Percentiles rank a stretch among this genome's conserved stretches.
Conservation (phyloP, 2,113 vertebrate genomes). For the Okapia johnstoni region DNA sequence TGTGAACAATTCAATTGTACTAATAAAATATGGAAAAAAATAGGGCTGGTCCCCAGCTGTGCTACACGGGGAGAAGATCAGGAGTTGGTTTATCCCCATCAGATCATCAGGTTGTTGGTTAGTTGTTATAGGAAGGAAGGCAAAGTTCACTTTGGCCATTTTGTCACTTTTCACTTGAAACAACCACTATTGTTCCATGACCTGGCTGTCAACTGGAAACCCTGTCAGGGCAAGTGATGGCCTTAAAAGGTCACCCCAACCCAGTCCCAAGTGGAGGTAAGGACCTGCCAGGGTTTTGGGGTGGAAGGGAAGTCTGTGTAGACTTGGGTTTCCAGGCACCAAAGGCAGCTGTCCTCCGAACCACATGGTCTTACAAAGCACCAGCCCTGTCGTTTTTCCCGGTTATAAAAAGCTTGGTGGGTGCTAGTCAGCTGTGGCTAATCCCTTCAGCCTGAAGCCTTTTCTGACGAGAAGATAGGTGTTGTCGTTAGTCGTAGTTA, state of each 20-base stretch:
- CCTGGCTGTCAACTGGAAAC: background rate
- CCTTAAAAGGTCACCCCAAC: background rate
- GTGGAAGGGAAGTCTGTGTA: rapidly evolving
- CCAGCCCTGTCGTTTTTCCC: background rate
- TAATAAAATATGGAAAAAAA: background rate
- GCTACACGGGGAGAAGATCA: rapidly evolving
- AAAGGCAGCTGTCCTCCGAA: no score
- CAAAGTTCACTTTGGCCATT: background rate
- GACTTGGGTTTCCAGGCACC: no score
- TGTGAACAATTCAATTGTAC: background rate
- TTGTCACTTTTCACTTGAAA: background rate
- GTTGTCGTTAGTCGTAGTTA: background rate
- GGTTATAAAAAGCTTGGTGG: background rate
- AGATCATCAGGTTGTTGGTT: rapidly evolving
- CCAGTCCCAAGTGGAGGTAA: background rate
- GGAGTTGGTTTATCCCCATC: background rate
- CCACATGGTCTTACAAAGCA: background rate
- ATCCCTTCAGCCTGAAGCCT: background rate
- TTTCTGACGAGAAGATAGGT: background rate
- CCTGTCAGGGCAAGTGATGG: background rate
- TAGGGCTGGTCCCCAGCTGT: no score
- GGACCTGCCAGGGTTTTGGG: rapidly evolving
- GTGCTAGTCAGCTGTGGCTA: background rate
- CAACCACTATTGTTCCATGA: rapidly evolving
- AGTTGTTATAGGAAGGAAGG: background rate